Evolutionary conservation across 1,140 invertebrate species (phyloP).

Genomic region (Rhynchophorus ferrugineus): DNA sequence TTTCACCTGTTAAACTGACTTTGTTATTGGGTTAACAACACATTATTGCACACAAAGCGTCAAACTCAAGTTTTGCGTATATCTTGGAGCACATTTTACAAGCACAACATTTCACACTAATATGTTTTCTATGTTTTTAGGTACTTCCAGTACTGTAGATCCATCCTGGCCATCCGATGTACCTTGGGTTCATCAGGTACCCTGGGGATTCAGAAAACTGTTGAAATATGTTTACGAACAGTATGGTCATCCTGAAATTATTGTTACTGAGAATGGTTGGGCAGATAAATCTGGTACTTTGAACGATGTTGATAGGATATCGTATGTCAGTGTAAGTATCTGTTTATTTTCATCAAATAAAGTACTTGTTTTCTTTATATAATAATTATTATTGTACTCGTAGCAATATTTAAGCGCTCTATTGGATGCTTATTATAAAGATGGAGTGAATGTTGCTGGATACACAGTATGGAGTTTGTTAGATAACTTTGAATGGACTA

Average conservation of each 20-base stretch:
- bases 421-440: conserved; percentile 33
- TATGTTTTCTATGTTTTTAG: too few species aligned
- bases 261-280: conserved; percentile 64
- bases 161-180: conserved; percentile 31
- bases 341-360: conserved; percentile 3
- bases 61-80: too few species aligned
- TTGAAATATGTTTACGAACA: conserved; percentile 52
- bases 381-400: neutral
- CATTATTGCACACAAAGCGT: too few species aligned
- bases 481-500: conserved; percentile 59
- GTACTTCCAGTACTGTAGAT: conserved; percentile 8
- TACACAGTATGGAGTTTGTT: conserved; percentile 57
- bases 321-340: conserved; percentile 44
- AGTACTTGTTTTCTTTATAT: neutral
- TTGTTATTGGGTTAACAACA: too few species aligned
- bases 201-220: conserved; percentile 45
- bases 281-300: conserved; percentile 38
- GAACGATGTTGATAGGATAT: conserved; percentile 13
- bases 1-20: too few species aligned
- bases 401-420: conserved; percentile 17
- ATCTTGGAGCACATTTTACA: conserved; percentile 1
- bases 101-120: conserved; percentile 6
- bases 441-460: conserved; percentile 40
- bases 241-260: conserved; percentile 52
- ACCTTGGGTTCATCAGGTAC: conserved; percentile 42